Evolutionary conservation across 37 sponge, comb jelly and placozoan species (phyloP), one percentile per base, ranked within the genome.

Genomic region (Axinella damicornis): DNA sequence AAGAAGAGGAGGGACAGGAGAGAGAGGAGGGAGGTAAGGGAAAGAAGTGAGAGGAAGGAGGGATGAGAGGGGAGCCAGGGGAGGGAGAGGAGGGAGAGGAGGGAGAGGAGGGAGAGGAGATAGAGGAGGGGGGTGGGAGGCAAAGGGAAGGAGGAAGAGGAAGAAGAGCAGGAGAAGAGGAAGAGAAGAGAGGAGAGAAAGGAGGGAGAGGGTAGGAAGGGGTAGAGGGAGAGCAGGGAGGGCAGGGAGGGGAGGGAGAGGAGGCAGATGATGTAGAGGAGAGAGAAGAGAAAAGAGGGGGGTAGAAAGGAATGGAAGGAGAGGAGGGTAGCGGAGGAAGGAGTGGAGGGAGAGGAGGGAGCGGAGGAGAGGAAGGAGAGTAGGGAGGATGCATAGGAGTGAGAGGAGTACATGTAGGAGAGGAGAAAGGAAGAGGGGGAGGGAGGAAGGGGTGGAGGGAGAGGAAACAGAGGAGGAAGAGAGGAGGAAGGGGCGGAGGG

Each of bases 301-400:
- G n/a, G n/a, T 5, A n/a, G n/a, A 24, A 5, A 52, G 2, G 74
- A 39, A n/a, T n/a, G n/a, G 83, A 2, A 93, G 96, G 40, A 91
- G 90, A 84, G 92, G 87, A 74, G 92, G 92, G 76, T 93, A 96
- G 19, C 88, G 79, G 39, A 90, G 74, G 85, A 92, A 80, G 56
- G 21, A n/a, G n/a, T n/a, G n/a, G n/a, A n/a, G n/a, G n/a, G n/a
- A n/a, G n/a, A n/a, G n/a, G n/a, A n/a, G n/a, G n/a, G n/a, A n/a
- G n/a, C n/a, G n/a, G n/a, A n/a, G n/a, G n/a, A n/a, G n/a, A n/a
- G n/a, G n/a, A n/a, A n/a, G n/a, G n/a, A n/a, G 46, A 9, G 46
- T 4, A 46, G 46, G 46, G 46, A 46, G 46, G 46, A 46, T 4
- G 9, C n/a, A n/a, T n/a, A n/a, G n/a, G n/a, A n/a, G n/a, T n/a